Base-by-base conservation (phyloP, 2,113 vertebrate species). In the Suricata suricatta region DNA sequence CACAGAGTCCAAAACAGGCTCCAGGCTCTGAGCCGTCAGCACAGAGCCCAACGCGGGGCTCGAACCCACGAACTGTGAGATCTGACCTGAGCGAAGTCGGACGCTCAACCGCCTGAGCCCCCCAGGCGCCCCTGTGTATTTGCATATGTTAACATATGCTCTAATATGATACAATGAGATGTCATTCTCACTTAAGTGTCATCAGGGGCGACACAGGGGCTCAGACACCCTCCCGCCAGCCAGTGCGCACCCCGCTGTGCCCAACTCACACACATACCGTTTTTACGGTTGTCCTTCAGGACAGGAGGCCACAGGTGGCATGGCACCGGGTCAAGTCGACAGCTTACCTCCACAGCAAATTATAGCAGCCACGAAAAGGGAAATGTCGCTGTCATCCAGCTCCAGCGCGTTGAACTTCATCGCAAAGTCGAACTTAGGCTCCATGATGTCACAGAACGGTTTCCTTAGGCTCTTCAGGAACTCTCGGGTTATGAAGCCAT, bases 341-440 rank as follows among this genome's bases (percentile, higher is more conserved):
- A 2, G 92, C 98, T 99, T 97, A 99, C 99, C 99, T 99, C 99
- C 99, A 82, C 99, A 99, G 98, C 99, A 99, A 98, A 99, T 99
- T 93, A 99, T 99, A 72, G 99, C 99, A 47, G 99, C 99, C 97
- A 99, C 99, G 50, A 99, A 99, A n/a, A 99, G 99, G 52, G 99
- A 99, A 38, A 99, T 99, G 94, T 99, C 99, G 0, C 99, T 99
- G 93, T 99, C 99, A 10, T 99, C 99, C 98, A 99, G 98, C 86
- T 99, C 99, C 97, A 99, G 98, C 0, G 99, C 98, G 7, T 99
- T 99, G 98, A 99, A 99, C 98, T 99, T 99, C 99, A 99, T 99
- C 35, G 99, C 99, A 69, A 99, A 99, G 96, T 99, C 99, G 94
- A 99, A 99, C 99, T 99, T 99, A 0, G 99, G 99, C 97, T 99